Base-by-base conservation (phyloP, 2,888 invertebrate genomes). In the Mallateleia sp. region DNA sequence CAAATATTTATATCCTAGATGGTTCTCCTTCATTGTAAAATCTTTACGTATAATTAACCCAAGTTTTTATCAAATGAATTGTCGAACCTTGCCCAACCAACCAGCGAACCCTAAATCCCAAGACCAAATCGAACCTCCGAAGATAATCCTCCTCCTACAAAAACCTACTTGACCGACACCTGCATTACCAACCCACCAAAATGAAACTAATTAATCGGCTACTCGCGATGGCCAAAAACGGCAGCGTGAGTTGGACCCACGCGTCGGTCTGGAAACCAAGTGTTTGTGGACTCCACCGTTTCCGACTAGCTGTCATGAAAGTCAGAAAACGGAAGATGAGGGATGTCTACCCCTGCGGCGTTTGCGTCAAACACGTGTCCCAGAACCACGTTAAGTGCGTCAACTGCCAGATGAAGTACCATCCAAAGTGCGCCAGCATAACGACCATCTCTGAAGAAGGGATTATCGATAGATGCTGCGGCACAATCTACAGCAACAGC, bases 71-170 rank as follows among this genome's bases (percentile, higher is more conserved):
- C n/a, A n/a, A n/a, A n/a, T n/a, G n/a, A n/a, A n/a, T n/a, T n/a
- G n/a, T n/a, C n/a, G n/a, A n/a, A n/a, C n/a, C n/a, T n/a, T n/a
- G n/a, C n/a, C n/a, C n/a, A n/a, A n/a, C n/a, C n/a, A n/a, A n/a
- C n/a, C n/a, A n/a, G n/a, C n/a, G n/a, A n/a, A n/a, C n/a, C n/a
- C n/a, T n/a, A n/a, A n/a, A n/a, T n/a, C n/a, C n/a, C n/a, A n/a
- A n/a, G n/a, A n/a, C n/a, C n/a, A n/a, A n/a, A n/a, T n/a, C n/a
- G n/a, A n/a, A n/a, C n/a, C n/a, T n/a, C n/a, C n/a, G n/a, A n/a
- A 32, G 20, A 32, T 32, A 67, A 67, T 67, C 66, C 42, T 71
- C 9, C 56, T 25, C 56, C 56, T 60, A 74, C 47, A 32, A 72
- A 72, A 58, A 25, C 11, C 47, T 60, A 18, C 25, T 47, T 72